Conservation (phyloP, 1,140 invertebrate species). For the Periplaneta americana region DNA sequence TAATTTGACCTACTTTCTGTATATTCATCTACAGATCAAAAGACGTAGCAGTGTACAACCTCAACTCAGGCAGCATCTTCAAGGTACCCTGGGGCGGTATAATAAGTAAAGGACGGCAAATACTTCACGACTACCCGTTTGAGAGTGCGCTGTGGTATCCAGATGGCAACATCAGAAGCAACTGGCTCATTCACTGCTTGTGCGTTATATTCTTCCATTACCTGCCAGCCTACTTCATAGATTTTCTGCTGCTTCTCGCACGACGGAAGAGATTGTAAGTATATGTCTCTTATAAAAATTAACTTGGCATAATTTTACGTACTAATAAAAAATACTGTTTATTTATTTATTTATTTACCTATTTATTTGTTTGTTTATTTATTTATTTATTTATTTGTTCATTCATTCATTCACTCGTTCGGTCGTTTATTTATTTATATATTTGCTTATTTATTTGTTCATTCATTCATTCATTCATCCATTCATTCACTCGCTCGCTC, state of each 20-base stretch:
- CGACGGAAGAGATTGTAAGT: constrained; percentile 75
- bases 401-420: no score
- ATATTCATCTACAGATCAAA: constrained; percentile 22
- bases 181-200: constrained; percentile 57
- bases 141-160: constrained; percentile 75
- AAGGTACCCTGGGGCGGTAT: constrained; percentile 53
- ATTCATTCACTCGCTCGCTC: no score
- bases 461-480: no score
- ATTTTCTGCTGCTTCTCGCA: constrained; percentile 56
- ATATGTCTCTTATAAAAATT: no score
- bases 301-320: no score
- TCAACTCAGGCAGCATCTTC: constrained; percentile 49
- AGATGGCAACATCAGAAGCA: constrained; percentile 64
- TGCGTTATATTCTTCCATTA: constrained; percentile 68
- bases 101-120: constrained; percentile 28
- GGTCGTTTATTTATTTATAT: no score
- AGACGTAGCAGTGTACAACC: constrained; percentile 45
- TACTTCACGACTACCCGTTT: constrained; percentile 34
- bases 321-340: no score
- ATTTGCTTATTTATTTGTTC: no score
- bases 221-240: constrained; percentile 77
- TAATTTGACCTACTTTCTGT: no score
- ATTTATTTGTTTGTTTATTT: no score
- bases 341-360: no score
- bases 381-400: no score